Percentiles rank a stretch among this genome's conserved stretches.
These are phyloP conservation scores for Cyprinella venusta DNA, from an alignment of 2,797 vertebrate genomes.

Conservation along the genomic window DNA sequence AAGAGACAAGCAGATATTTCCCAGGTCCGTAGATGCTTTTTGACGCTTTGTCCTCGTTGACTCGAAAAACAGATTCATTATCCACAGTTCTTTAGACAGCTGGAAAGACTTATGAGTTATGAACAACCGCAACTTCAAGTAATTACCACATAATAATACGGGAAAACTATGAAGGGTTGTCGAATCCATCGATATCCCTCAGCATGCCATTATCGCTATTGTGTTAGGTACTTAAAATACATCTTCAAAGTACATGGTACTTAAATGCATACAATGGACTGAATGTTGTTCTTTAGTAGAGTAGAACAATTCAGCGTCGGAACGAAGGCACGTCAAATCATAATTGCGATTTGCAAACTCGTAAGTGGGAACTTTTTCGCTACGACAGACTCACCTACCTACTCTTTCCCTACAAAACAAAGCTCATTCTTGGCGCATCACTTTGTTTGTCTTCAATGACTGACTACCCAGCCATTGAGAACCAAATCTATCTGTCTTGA, in stretches of 20 bases:
- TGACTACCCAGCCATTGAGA: not conserved
- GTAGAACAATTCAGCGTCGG: not conserved
- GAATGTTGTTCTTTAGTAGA: conserved; percentile 12
- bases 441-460: conserved; percentile 4
- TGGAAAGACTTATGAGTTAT: conserved; percentile 27
- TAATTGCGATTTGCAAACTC: conserved; percentile 2
- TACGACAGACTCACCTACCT: not conserved
- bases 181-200: conserved; percentile 34
- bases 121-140: conserved; percentile 21
- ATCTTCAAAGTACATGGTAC: conserved; percentile 16
- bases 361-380: not conserved
- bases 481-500: conserved; percentile 3
- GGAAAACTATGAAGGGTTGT: conserved; percentile 23
- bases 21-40: not conserved
- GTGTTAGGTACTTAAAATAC: conserved; percentile 21
- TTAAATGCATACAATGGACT: conserved; percentile 3
- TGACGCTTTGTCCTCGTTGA: not conserved
- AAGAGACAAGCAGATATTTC: not conserved
- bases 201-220: conserved; percentile 41
- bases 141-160: conserved; percentile 46
- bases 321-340: not conserved
- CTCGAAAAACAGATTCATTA: not conserved
- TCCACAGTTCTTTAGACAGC: not conserved
- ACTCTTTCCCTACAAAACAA: not conserved
- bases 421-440: not conserved